Evolutionary conservation across 2,888 invertebrate genomes (phyloP).

Genomic region (Lasioglossum malachurum): DNA sequence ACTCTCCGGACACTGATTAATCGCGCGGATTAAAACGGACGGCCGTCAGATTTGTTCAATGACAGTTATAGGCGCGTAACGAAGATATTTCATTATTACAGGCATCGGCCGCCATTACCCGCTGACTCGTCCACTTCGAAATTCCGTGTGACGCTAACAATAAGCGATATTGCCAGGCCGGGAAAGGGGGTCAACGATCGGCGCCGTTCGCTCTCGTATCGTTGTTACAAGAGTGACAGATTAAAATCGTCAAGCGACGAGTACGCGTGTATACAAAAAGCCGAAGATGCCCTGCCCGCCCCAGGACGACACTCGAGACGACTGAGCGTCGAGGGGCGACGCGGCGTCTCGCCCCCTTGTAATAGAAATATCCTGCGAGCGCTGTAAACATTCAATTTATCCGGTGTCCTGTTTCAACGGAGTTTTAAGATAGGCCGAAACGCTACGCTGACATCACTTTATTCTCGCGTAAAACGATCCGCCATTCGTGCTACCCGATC

Average conservation of each 20-base stretch:
- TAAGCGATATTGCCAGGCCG: constrained; percentile 42
- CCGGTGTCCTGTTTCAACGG: constrained; percentile 79
- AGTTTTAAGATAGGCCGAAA: constrained; percentile 75
- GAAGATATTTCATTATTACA: constrained; percentile 59
- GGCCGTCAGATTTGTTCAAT: constrained; percentile 41
- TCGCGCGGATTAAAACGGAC: constrained; percentile 45
- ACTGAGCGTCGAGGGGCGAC: constrained; percentile 37
- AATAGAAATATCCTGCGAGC: constrained; percentile 44
- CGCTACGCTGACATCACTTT: constrained; percentile 47
- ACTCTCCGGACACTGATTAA: constrained; percentile 40
- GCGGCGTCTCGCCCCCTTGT: constrained; percentile 29
- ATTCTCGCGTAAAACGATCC: constrained; percentile 59
- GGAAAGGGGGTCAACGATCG: constrained; percentile 40
- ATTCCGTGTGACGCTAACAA: constrained; percentile 39
- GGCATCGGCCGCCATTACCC: constrained; percentile 36
- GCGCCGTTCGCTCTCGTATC: background rate
- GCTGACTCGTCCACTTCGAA: constrained; percentile 35
- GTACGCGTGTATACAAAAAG: background rate
- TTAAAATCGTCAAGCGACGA: constrained; percentile 12
- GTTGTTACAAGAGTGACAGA: constrained; percentile 22
- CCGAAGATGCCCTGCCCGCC: constrained; percentile 26
- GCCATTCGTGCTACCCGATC: constrained; percentile 36
- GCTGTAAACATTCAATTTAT: constrained; percentile 81
- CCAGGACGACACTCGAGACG: constrained; percentile 57
- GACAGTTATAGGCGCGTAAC: constrained; percentile 39